Evolutionary conservation across 2,797 vertebrate genomes (phyloP).

Genomic region (Acropternis orthonyx): DNA sequence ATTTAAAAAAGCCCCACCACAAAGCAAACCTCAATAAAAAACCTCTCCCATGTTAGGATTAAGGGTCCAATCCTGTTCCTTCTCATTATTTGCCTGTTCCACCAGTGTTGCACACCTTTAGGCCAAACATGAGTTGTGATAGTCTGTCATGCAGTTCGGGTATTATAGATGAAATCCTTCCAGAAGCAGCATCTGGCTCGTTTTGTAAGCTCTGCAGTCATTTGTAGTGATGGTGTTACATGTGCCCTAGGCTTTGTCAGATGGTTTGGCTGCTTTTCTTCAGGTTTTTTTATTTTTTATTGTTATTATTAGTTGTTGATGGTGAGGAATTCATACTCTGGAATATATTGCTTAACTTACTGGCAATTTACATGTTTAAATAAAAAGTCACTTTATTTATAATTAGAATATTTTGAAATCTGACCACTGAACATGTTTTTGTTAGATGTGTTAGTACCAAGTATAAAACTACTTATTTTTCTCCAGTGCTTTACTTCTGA

Average conservation of each 20-base stretch:
- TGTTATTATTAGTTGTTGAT: constrained; percentile 36
- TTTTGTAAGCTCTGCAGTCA: constrained; percentile 69
- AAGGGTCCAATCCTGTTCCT: not conserved
- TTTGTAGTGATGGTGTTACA: constrained; percentile 67
- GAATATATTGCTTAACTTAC: constrained; percentile 1
- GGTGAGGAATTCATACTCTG: constrained; percentile 14
- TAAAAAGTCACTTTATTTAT: constrained; percentile 3
- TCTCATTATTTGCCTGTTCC: constrained; percentile 15
- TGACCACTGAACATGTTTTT: not conserved
- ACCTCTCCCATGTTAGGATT: not conserved
- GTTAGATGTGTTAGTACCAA: not conserved
- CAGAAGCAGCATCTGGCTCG: constrained; percentile 71
- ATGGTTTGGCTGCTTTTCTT: constrained; percentile 67
- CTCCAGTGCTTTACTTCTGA: not conserved
- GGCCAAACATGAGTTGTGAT: constrained; percentile 69
- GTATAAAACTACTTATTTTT: not conserved
- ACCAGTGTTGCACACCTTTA: constrained; percentile 54
- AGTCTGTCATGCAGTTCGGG: constrained; percentile 45
- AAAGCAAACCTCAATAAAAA: not conserved
- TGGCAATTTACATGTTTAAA: constrained; percentile 5
- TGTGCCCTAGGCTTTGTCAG: constrained; percentile 71
- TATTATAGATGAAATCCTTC: constrained; percentile 74
- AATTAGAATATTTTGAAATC: constrained; percentile 14
- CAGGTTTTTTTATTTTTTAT: not conserved
- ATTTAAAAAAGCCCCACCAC: not conserved